Conservation (phyloP, 2,113 vertebrate genomes). For the Nycticorax nycticorax region DNA sequence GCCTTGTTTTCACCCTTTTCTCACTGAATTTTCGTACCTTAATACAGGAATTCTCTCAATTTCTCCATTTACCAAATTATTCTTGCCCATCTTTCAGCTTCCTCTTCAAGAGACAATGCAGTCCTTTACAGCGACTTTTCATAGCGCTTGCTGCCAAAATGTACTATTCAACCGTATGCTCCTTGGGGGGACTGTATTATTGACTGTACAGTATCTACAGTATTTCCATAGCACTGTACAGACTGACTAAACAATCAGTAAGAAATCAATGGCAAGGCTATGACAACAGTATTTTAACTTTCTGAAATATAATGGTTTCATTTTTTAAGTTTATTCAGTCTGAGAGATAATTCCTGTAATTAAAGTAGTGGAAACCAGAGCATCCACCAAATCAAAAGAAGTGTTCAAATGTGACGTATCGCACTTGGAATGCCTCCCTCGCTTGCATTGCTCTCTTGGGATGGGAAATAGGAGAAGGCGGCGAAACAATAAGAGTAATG, state of each 20-base stretch:
- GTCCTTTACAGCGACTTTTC: not conserved
- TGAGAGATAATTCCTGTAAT: slow-evolving; percentile 25
- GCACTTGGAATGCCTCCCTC: slow-evolving; percentile 32
- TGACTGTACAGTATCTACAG: not conserved
- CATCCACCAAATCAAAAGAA: slow-evolving; percentile 22
- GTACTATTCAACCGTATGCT: not conserved
- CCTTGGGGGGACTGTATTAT: not conserved
- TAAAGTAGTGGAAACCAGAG: slow-evolving; percentile 21
- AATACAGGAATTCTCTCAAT: not conserved
- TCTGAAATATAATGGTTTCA: not conserved
- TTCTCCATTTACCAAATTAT: not conserved
- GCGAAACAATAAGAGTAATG: slow-evolving; percentile 25
- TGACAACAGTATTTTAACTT: not conserved
- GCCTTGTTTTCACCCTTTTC: not conserved
- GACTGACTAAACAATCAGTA: not conserved
- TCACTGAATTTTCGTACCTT: not conserved
- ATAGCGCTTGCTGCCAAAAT: not conserved
- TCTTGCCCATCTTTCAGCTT: not conserved
- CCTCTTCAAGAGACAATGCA: not conserved
- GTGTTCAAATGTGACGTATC: not conserved
- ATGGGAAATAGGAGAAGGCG: slow-evolving; percentile 31
- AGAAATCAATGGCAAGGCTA: not conserved
- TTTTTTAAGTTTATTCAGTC: not conserved
- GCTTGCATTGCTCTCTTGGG: slow-evolving; percentile 11
- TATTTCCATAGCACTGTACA: not conserved